Percentiles rank a stretch among this genome's conserved stretches.
These are phyloP conservation scores for Drosophila mulleri DNA, from an alignment of 2,888 invertebrate genomes.

Conservation along the genomic window DNA sequence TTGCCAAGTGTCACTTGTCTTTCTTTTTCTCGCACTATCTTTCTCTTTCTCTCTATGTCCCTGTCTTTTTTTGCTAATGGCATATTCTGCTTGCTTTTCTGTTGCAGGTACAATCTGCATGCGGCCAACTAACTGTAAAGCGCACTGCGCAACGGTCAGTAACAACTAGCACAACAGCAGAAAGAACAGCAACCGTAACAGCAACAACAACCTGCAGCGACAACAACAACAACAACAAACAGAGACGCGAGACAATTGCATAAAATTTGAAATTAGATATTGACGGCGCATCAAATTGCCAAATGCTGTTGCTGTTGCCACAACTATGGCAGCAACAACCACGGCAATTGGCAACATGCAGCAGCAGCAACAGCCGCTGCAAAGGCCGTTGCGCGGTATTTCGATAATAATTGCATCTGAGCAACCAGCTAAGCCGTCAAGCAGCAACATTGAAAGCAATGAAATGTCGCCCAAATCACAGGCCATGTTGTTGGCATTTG, in stretches of 20 bases:
- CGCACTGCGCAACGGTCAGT: conserved; percentile 64
- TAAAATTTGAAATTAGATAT: conserved; percentile 59
- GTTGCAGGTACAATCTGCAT: conserved; percentile 64
- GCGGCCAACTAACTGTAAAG: conserved; percentile 70
- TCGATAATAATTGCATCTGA: conserved; percentile 76
- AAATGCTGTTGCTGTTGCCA: conserved; percentile 61
- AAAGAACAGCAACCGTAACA: conserved; percentile 32
- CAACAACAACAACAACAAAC: conserved; percentile 35
- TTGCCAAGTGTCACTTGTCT: conserved; percentile 16
- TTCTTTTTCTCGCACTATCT: not conserved
- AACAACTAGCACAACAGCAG: conserved; percentile 28
- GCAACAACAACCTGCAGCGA: conserved; percentile 41
- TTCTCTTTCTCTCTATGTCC: not conserved
- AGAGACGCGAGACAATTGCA: conserved; percentile 40
- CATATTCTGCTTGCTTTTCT: conserved; percentile 32
- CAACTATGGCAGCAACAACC: conserved; percentile 58
- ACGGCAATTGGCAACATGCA: conserved; percentile 21
- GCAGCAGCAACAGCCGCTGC: conserved; percentile 35
- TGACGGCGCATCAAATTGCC: conserved; percentile 54
- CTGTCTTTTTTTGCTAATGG: conserved; percentile 2
- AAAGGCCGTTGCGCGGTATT: conserved; percentile 72
- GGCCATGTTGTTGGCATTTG: conserved; percentile 58
- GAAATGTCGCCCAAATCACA: conserved; percentile 67
- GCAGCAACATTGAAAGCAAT: conserved; percentile 51
- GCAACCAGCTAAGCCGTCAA: conserved; percentile 29